Percentiles rank a stretch among this genome's conserved stretches.
These are phyloP conservation scores for Allophyes oxyacanthae DNA, from an alignment of 2,888 invertebrate genomes.

Conservation along the genomic window DNA sequence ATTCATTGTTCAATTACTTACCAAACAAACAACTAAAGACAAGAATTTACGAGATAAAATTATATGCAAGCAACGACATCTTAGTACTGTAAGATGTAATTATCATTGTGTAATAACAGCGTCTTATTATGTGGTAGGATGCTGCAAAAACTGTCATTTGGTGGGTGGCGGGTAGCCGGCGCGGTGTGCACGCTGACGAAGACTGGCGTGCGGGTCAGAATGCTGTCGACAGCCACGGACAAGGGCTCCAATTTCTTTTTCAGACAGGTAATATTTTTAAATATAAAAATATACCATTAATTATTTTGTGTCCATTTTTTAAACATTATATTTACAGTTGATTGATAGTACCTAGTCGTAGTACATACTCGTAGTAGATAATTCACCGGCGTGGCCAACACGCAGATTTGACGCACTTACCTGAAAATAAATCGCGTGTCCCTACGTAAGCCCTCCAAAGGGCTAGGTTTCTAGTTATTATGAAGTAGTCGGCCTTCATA, in stretches of 20 bases:
- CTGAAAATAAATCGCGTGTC: no score
- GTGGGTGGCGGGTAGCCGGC: constrained; percentile 59
- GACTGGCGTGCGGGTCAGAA: constrained; percentile 53
- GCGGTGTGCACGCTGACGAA: constrained; percentile 49
- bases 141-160: constrained; percentile 64
- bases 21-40: background rate
- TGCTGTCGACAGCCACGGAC: constrained; percentile 64
- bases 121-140: constrained; percentile 61
- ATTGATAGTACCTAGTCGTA: no score
- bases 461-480: no score
- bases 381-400: no score
- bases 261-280: constrained; percentile 78
- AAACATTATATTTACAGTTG: no score
- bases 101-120: constrained; percentile 42
- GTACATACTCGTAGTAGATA: no score
- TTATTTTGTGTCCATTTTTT: no score
- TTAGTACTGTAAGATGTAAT: constrained; percentile 19
- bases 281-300: background rate
- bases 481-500: no score
- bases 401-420: no score
- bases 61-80: constrained; percentile 2
- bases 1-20: background rate
- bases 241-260: constrained; percentile 76
- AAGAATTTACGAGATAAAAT: background rate
- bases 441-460: no score